Evolutionary conservation across 2,888 invertebrate species (phyloP), one percentile per base, ranked within the genome.

Genomic region (Kryphioiulus occultus): DNA sequence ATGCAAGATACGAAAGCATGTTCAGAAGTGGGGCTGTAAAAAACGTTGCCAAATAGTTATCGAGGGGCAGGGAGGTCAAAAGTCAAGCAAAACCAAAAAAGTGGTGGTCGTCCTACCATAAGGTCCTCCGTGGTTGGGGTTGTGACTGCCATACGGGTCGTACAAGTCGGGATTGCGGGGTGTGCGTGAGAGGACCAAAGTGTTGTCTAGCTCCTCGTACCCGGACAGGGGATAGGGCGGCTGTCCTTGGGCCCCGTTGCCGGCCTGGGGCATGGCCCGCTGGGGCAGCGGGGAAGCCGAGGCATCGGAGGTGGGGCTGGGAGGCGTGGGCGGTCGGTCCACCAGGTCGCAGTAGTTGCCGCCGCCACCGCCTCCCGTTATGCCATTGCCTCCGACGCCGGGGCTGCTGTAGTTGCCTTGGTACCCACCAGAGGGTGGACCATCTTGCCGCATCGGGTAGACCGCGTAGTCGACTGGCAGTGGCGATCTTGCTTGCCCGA

Each of bases 131-230:
- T 30, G 86, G 53, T 86, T 35, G 53, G 86, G 86, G n/a, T 35
- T 53, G 78, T 86, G 86, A 42, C 59, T 78, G 59, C 44, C 68
- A 59, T 86, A 86, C 10, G 86, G 68, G 26, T 86, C 86, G 44
- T 86, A 78, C 78, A 86, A 35, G 44, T 59, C 68, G 44, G 86
- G 59, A 82, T 53, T 68, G 59, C 88, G 87, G n/a, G 87, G 88
- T 26, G 88, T 87, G 89, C 88, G 89, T 30, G 89, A 90, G 88
- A 89, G 91, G 90, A 91, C 90, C 89, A 91, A 91, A 86, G 91
- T 90, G 12, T 91, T 90, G 90, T 94, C 94, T 91, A 95, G 92
- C 91, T 95, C 95, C 91, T 95, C 95, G 91, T 95, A 95, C 88
- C 95, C 94, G 90, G 95, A 93, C 88, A 93, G 92, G 93, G 90